A percentile compares a stretch with the other conserved stretches of the same genome.
Evolutionary conservation across 2,113 vertebrate species (phyloP).

Genomic region (Oncorhynchus keta): DNA sequence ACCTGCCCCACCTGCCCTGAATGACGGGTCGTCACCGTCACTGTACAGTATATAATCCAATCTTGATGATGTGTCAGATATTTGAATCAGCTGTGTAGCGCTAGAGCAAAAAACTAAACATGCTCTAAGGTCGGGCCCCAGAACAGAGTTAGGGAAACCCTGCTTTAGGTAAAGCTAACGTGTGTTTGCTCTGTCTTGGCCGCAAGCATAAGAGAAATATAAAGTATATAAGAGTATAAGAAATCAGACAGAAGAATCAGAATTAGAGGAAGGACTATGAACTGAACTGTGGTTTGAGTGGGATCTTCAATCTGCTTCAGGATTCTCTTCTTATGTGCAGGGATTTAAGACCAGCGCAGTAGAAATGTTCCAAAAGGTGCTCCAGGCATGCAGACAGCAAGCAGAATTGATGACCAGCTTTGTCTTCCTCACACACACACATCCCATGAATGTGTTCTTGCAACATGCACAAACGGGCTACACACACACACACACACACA

Average conservation of each 20-base stretch:
- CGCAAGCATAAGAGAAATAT: neutral
- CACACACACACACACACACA: neutral
- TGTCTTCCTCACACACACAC: too few species aligned
- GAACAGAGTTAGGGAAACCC: too few species aligned
- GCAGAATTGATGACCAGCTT: too few species aligned
- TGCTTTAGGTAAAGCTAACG: neutral
- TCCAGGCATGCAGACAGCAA: neutral
- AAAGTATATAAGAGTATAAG: neutral
- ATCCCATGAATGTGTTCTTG: too few species aligned
- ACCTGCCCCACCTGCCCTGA: too few species aligned
- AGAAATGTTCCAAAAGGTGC: neutral
- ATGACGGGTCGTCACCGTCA: too few species aligned
- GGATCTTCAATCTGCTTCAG: neutral
- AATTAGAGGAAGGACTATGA: neutral
- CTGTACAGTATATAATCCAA: too few species aligned
- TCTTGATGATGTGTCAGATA: too few species aligned
- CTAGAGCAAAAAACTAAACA: too few species aligned
- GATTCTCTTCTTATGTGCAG: neutral
- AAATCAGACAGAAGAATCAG: neutral
- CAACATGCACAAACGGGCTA: too few species aligned
- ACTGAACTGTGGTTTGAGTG: neutral
- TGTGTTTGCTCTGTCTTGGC: neutral
- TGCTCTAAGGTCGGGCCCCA: too few species aligned
- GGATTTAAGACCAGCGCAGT: neutral
- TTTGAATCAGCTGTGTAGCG: too few species aligned